Evolutionary conservation across 2,113 vertebrate species (phyloP), one percentile per base, ranked within the genome.

Genomic region (Camelus dromedarius): DNA sequence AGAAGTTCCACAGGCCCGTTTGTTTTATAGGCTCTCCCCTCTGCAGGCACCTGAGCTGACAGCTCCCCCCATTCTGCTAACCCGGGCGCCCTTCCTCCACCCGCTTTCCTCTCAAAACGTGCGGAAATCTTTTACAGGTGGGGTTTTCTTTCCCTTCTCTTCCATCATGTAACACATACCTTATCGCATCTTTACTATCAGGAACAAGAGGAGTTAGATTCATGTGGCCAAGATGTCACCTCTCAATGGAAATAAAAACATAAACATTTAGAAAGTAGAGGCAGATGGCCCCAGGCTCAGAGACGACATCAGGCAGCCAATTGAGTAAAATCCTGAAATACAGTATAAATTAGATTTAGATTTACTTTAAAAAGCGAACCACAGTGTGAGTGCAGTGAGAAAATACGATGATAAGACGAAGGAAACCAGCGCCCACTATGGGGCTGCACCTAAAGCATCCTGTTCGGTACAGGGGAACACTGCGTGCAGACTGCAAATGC

Each of bases 311-410:
- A 79, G 48, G 19, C 30, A 48, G 83, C 48, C 76, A 75, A 56
- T 30, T 58, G 70, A 89, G 14, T 13, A 28, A 83, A 70, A 64
- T 38, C n/a, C 92, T 50, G 26, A 52, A 70, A 66, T 64, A 80
- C 7, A 28, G 24, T 60, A 87, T 38, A 38, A 73, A 48, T 64
- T 81, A 38, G 8, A 62, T 18, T 67, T 28, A 54, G 46, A 88
- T 72, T 87, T 62, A 87, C 88, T 66, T 96, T 82, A 11, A 89
- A 97, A 75, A 58, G 28, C 9, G 58, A 84, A 80, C 48, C 50
- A 56, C 11, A 14, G 6, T 16, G 13, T 56, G 32, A 82, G 19
- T 10, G 38, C 38, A 20, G 30, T 10, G 24, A 19, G 4, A 54
- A 89, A 81, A 66, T 18, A 8, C 30, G 54, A 48, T 60, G 38